Evolutionary conservation across 2,888 invertebrate species (phyloP).

Genomic region (Ophioninae sp.): DNA sequence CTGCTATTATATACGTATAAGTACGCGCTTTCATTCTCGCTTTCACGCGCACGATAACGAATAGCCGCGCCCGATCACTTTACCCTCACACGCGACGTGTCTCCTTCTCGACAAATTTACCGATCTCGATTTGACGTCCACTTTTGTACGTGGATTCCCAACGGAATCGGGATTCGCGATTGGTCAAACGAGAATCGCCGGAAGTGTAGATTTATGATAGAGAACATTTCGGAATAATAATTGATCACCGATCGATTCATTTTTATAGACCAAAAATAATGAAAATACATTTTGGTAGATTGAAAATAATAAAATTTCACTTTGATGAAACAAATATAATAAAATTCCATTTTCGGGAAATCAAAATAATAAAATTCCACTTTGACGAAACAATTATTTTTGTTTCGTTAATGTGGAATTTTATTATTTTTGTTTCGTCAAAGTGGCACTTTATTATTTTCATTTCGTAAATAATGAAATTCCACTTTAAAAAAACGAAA

Average conservation of each 20-base stretch:
- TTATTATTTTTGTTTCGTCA: too few relatives aligned
- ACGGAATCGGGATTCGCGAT: background rate
- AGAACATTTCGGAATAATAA: too few relatives aligned
- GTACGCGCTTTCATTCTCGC: constrained; percentile 54
- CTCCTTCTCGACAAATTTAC: constrained; percentile 47
- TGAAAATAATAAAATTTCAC: background rate
- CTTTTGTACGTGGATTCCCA: background rate
- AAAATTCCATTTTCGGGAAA: too few relatives aligned
- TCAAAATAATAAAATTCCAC: too few relatives aligned
- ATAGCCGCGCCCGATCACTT: constrained; percentile 40
- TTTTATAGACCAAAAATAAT: too few relatives aligned
- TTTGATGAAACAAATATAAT: background rate
- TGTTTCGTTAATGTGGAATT: too few relatives aligned
- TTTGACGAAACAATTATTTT: too few relatives aligned
- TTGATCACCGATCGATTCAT: too few relatives aligned
- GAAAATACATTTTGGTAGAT: too few relatives aligned
- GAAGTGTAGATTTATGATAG: background rate
- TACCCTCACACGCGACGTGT: constrained; percentile 29
- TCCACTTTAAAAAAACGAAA: too few relatives aligned
- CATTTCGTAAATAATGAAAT: too few relatives aligned
- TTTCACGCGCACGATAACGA: constrained; percentile 62
- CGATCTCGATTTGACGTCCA: constrained; percentile 15
- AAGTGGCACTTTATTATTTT: too few relatives aligned
- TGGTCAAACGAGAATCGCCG: background rate
- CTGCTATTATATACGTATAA: background rate